Base-by-base conservation (phyloP, 2,113 vertebrate genomes). In the Pterocles orientalis region DNA sequence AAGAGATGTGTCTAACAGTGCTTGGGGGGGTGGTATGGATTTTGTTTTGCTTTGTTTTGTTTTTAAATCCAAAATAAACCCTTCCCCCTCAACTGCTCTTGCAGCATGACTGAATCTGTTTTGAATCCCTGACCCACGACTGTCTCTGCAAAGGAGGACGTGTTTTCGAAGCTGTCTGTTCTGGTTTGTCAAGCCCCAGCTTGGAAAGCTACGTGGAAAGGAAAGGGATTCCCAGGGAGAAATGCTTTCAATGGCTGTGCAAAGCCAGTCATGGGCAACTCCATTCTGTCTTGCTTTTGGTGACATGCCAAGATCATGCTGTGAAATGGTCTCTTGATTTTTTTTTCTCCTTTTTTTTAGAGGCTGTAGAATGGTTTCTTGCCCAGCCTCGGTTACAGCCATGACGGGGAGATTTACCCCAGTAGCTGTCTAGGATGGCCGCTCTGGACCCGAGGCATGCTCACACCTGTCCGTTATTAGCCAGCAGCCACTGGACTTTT, bases 151-250 rank as follows among this genome's bases (percentile, higher is more conserved):
- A 77, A 90, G 80, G 45, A 95, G 80, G 57, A 66, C 36, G 20
- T 47, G 48, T 96, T 96, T 97, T 96, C 8, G 12, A 87, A 95
- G 51, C 81, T 91, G 90, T 85, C 91, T 88, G 41, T 92, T 97
- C 89, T 79, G 77, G 41, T 95, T 96, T 92, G 78, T 95, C 90
- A 94, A 71, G 48, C 64, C 43, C 58, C 10, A 29, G 69, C 12
- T 53, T 93, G 90, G 78, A 94, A 76, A 93, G 25, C 75, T 64
- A 8, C 69, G 64, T 82, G 86, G 47, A 94, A 93, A 81, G 31
- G 25, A 82, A 80, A 93, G 78, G 31, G 70, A 88, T 93, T 95
- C 81, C 92, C 69, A 78, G 58, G 28, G 64, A 94, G 70, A 82
- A 80, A 80, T n/a, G 58, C 18, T 87, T 79, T 65, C 75, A 85